Percentiles rank a stretch among this genome's conserved stretches.
Evolutionary conservation across 2,888 invertebrate species (phyloP).

Genomic region (Drosophila sordidula): DNA sequence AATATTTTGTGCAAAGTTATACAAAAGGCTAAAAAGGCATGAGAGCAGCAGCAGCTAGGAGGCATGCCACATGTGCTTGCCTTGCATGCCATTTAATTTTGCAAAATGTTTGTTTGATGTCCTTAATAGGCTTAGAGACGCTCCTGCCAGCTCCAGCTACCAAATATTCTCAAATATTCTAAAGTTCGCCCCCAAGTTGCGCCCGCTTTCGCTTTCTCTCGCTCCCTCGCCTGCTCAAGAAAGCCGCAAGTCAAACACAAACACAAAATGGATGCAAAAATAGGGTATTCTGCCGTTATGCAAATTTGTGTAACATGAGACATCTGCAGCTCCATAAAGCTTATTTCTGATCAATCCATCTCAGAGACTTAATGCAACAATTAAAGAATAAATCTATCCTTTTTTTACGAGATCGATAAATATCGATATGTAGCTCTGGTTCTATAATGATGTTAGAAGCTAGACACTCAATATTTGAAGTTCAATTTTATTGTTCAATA

Average conservation of each 20-base stretch:
- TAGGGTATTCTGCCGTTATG: background rate
- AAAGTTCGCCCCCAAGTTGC: constrained; percentile 49
- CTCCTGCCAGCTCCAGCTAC: constrained; percentile 22
- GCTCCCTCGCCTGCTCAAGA: constrained; percentile 34
- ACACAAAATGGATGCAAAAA: constrained; percentile 29
- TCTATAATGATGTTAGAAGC: no score
- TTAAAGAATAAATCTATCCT: background rate
- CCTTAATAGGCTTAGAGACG: constrained; percentile 78
- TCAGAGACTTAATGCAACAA: no score
- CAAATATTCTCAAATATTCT: constrained; percentile 49
- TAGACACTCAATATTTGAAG: no score
- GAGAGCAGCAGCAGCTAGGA: background rate
- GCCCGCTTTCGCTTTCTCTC: constrained; percentile 15
- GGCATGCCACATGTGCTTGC: constrained; percentile 73
- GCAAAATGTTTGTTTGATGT: constrained; percentile 81
- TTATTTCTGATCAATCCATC: no score
- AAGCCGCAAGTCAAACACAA: constrained; percentile 75
- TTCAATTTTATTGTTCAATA: no score
- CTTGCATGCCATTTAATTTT: constrained; percentile 81
- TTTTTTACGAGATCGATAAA: background rate
- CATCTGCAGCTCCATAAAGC: no score
- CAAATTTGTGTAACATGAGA: background rate
- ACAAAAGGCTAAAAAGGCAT: constrained; percentile 57
- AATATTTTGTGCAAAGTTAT: constrained; percentile 79
- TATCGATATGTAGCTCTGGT: background rate